These are phyloP conservation scores for Leptinotarsa haldemani DNA, from an alignment of 2,888 invertebrate genomes.

Conservation along the genomic window DNA sequence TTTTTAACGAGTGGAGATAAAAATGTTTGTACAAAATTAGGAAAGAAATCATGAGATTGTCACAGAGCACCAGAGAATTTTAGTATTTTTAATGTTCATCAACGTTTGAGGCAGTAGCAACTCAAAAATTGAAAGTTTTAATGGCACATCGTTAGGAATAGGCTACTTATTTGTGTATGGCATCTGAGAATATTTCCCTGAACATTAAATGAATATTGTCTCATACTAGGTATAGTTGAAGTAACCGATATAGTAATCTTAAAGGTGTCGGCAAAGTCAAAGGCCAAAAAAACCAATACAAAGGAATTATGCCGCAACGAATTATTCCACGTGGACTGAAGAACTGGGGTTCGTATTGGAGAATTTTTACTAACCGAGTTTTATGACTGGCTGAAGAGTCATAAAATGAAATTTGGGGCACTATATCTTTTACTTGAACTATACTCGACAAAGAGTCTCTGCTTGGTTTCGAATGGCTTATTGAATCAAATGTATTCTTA, in stretches of 20 bases:
- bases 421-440: no score
- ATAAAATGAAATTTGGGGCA: no score
- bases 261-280: no score
- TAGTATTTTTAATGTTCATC: conserved; percentile 30
- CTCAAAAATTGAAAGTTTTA: conserved; percentile 34
- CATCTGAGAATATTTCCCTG: conserved; percentile 13
- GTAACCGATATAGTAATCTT: no score
- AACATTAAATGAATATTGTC: not conserved
- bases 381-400: no score
- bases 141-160: conserved; percentile 45
- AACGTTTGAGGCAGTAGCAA: conserved; percentile 30
- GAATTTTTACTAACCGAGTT: no score
- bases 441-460: not conserved
- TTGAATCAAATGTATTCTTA: not conserved
- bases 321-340: no score
- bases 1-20: conserved; percentile 54
- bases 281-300: no score
- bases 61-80: conserved; percentile 46
- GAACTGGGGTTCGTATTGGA: no score
- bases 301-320: no score
- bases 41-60: conserved; percentile 44
- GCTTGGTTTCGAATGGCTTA: not conserved
- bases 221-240: no score
- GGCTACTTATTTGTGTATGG: conserved; percentile 24
- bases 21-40: conserved; percentile 32